Evolutionary conservation across 2,113 vertebrate genomes (phyloP).

Genomic region (Laticauda colubrina): DNA sequence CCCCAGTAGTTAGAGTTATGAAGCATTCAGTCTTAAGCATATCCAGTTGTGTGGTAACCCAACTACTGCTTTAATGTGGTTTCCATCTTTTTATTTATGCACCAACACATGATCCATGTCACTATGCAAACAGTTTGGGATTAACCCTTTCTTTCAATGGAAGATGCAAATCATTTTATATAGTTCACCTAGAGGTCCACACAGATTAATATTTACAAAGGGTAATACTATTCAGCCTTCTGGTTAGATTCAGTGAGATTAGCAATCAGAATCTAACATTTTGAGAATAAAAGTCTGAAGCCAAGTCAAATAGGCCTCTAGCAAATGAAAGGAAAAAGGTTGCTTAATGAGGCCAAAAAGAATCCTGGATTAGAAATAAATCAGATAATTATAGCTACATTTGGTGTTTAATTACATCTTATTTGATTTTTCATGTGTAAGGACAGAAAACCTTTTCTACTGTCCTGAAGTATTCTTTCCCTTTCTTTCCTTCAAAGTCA

Average conservation of each 20-base stretch:
- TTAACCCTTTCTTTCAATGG: conserved; percentile 69
- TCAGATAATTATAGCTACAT: conserved; percentile 33
- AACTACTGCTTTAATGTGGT: conserved; percentile 83
- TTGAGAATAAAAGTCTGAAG: conserved; percentile 27
- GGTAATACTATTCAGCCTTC: conserved; percentile 20
- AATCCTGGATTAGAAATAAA: conserved; percentile 37
- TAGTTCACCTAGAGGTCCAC: conserved; percentile 22
- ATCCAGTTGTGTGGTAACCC: conserved; percentile 90
- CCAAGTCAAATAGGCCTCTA: conserved; percentile 41
- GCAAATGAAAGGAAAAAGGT: conserved; percentile 48
- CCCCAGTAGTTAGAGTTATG: conserved; percentile 88
- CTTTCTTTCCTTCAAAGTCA: conserved; percentile 47
- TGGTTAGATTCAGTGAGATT: conserved; percentile 1
- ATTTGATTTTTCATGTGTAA: conserved; percentile 48
- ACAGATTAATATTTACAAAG: not conserved
- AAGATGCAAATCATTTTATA: conserved; percentile 49
- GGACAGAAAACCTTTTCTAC: conserved; percentile 18
- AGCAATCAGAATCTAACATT: not conserved
- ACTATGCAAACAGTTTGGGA: conserved; percentile 62
- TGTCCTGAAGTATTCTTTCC: conserved; percentile 26
- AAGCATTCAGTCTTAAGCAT: conserved; percentile 89
- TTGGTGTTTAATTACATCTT: conserved; percentile 24
- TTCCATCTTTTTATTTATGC: conserved; percentile 72
- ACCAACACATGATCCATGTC: conserved; percentile 69
- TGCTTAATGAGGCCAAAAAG: conserved; percentile 40